phyloP scores from a whole-genome alignment of 1,140 invertebrate species.

The Neodiprion pinetum region DNA sequence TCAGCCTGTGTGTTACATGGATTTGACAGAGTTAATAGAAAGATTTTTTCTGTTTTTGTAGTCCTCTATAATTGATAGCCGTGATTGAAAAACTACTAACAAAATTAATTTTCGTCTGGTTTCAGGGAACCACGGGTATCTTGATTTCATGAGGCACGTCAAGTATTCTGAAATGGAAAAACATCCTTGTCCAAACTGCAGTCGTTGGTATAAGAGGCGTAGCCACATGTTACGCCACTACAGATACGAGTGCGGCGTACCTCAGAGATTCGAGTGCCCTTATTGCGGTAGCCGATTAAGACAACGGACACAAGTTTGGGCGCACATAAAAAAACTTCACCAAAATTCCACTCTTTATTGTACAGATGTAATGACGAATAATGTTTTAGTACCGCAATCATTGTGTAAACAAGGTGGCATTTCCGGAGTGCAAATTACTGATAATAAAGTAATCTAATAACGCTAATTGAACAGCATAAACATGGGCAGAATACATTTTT shows the following conservation, averaged over 20 bases:
- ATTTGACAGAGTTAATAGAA: conserved; percentile 20
- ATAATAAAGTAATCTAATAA: no score
- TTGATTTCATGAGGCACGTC: neutral
- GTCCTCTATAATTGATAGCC: neutral
- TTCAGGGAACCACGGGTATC: neutral
- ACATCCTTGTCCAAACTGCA: conserved; percentile 62
- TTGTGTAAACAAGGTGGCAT: neutral
- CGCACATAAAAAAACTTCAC: conserved; percentile 52
- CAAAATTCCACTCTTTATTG: conserved; percentile 49
- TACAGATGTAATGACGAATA: conserved; percentile 51
- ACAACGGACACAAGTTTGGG: conserved; percentile 57
- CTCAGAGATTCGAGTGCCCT: conserved; percentile 64
- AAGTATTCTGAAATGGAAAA: conserved; percentile 24
- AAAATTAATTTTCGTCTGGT: neutral
- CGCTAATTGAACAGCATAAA: no score
- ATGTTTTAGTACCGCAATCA: neutral
- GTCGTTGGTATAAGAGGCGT: conserved; percentile 64
- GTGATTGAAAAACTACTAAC: neutral
- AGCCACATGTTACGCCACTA: conserved; percentile 64
- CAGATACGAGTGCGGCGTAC: conserved; percentile 66
- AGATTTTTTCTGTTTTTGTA: neutral
- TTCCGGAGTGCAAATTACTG: no score
- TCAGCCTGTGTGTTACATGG: conserved; percentile 32
- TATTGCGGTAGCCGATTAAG: conserved; percentile 59
- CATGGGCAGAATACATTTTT: no score